Conservation (phyloP, 1,140 invertebrate species). For the Trichogramma pretiosum region DNA sequence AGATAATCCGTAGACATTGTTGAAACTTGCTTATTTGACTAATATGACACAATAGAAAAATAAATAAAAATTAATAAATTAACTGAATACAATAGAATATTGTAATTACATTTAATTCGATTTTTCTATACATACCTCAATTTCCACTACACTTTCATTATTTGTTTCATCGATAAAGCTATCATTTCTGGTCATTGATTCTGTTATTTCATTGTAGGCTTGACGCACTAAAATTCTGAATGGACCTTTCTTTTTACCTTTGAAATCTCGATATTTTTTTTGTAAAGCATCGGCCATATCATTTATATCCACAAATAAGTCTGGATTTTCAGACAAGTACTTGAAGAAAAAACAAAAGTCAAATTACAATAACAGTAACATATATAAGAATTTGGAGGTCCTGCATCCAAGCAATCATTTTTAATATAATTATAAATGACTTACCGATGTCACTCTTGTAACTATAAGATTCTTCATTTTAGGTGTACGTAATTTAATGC, state of each 20-base stretch:
- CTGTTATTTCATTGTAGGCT: constrained; percentile 47
- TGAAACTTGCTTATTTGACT: constrained; percentile 32
- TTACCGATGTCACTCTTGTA: no score
- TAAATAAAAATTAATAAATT: no score
- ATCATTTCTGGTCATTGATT: constrained; percentile 35
- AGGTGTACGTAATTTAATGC: no score
- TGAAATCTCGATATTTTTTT: constrained; percentile 61
- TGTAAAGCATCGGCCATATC: constrained; percentile 65
- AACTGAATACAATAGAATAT: constrained; percentile 1
- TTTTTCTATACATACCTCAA: no score
- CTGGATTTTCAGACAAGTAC: constrained; percentile 63
- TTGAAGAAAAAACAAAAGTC: no score
- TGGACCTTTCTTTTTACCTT: constrained; percentile 54
- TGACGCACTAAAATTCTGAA: constrained; percentile 57
- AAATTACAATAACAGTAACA: no score
- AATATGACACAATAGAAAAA: no score
- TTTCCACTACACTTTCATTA: constrained; percentile 47
- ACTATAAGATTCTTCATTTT: no score
- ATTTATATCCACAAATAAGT: constrained; percentile 62
- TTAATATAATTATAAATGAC: no score
- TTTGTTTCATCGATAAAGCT: constrained; percentile 44
- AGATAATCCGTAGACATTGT: constrained; percentile 23
- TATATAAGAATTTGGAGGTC: no score
- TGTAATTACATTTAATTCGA: constrained; percentile 48
- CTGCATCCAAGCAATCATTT: no score